A percentile compares a stretch with the other conserved stretches of the same genome.
Conservation (phyloP, 1,140 invertebrate species). For the Papilio helenus region DNA sequence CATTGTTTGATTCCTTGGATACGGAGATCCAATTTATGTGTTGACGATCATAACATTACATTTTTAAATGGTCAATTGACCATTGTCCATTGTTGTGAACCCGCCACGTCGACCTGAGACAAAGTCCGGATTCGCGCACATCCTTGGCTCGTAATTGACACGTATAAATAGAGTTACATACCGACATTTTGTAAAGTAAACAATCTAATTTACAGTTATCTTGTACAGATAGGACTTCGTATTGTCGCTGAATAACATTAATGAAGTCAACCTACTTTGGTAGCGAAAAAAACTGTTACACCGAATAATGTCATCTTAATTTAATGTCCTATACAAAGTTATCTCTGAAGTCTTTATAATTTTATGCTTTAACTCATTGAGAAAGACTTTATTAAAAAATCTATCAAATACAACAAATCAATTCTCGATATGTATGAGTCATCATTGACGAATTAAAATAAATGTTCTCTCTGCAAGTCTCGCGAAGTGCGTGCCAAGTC, state of each 20-base stretch:
- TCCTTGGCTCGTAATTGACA: constrained; percentile 50
- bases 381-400: no score
- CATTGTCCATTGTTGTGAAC: constrained; percentile 47
- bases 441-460: neutral
- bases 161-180: constrained; percentile 37
- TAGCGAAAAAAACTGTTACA: neutral
- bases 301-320: neutral
- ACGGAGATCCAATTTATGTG: constrained; percentile 29
- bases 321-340: neutral
- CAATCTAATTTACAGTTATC: constrained; percentile 25
- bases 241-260: neutral
- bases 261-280: neutral
- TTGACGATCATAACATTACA: constrained; percentile 29
- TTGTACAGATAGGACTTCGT: neutral
- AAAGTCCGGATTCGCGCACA: constrained; percentile 48
- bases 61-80: constrained; percentile 60
- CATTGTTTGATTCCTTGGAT: constrained; percentile 24
- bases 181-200: constrained; percentile 28
- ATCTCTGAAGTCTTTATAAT: no score
- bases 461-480: neutral
- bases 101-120: constrained; percentile 41
- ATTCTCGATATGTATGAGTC: neutral
- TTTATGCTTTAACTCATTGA: no score
- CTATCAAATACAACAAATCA: neutral
- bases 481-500: neutral